phyloP scores from a whole-genome alignment of 1,140 invertebrate species.

The Drosophila melanica region DNA sequence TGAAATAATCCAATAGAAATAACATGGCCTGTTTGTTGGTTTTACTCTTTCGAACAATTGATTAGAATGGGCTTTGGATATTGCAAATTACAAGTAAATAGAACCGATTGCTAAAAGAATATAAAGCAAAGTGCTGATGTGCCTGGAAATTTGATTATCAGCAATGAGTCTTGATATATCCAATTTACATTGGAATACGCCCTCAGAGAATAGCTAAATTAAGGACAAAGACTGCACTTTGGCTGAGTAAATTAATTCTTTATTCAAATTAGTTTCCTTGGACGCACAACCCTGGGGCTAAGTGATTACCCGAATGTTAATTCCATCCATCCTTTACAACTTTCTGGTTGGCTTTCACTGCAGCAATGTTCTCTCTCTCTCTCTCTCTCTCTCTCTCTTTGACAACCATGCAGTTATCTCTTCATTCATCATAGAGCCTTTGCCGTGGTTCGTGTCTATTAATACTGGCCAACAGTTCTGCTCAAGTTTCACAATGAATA shows the following conservation, averaged over 20 bases:
- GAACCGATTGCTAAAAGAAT: conserved; percentile 3
- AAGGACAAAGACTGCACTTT: conserved; percentile 15
- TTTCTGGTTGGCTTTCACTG: neutral
- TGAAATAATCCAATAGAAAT: conserved; percentile 69
- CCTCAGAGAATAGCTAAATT: conserved; percentile 22
- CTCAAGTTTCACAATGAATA: conserved; percentile 36
- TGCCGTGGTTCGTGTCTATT: conserved; percentile 32
- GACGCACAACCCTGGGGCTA: conserved; percentile 7
- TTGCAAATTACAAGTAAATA: conserved; percentile 25
- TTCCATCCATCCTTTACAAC: conserved; percentile 12
- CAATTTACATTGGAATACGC: conserved; percentile 5
- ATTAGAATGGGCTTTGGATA: conserved; percentile 45
- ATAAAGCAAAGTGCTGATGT: conserved; percentile 22
- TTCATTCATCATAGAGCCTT: conserved; percentile 17
- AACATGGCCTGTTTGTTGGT: conserved; percentile 33
- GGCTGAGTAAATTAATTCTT: conserved; percentile 14
- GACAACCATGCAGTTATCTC: conserved; percentile 12
- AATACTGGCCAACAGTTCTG: conserved; percentile 34
- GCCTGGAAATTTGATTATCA: conserved; percentile 28
- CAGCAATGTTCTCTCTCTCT: conserved; percentile 9
- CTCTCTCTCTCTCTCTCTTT: conserved; percentile 5
- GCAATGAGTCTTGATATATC: conserved; percentile 1
- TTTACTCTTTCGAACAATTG: conserved; percentile 50
- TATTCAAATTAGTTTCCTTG: conserved; percentile 26
- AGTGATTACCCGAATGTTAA: conserved; percentile 32